These are phyloP conservation scores for Pristis pectinata DNA, from an alignment of 2,797 vertebrate genomes.

Conservation along the genomic window DNA sequence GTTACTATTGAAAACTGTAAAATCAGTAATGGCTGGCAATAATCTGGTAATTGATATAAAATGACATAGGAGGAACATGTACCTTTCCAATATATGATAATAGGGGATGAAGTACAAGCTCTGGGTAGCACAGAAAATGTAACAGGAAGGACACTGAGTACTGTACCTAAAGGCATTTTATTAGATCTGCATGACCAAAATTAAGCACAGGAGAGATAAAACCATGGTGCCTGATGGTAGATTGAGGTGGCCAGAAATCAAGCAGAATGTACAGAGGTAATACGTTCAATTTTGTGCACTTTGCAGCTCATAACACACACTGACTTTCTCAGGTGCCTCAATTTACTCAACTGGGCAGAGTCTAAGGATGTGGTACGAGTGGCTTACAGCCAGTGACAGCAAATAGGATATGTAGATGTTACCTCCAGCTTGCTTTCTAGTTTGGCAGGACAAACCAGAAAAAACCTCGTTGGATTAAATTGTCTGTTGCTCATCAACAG, in stretches of 20 bases:
- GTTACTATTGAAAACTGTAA: not conserved
- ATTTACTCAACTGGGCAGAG: not conserved
- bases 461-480: too few species aligned
- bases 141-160: not conserved
- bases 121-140: not conserved
- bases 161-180: not conserved
- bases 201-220: not conserved
- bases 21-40: not conserved
- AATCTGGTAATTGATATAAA: not conserved
- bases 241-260: not conserved
- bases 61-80: not conserved
- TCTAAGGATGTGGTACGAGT: not conserved
- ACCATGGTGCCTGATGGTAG: not conserved
- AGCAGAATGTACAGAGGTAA: not conserved
- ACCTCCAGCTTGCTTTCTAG: too few species aligned
- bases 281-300: not conserved
- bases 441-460: too few species aligned
- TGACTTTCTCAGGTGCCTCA: not conserved
- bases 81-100: not conserved
- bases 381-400: too few species aligned
- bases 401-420: too few species aligned
- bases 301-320: not conserved
- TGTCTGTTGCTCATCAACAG: too few species aligned
- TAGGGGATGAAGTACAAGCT: not conserved
- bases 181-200: not conserved